Conservation (phyloP, 2,797 vertebrate species). For the Furcifer pardalis region DNA sequence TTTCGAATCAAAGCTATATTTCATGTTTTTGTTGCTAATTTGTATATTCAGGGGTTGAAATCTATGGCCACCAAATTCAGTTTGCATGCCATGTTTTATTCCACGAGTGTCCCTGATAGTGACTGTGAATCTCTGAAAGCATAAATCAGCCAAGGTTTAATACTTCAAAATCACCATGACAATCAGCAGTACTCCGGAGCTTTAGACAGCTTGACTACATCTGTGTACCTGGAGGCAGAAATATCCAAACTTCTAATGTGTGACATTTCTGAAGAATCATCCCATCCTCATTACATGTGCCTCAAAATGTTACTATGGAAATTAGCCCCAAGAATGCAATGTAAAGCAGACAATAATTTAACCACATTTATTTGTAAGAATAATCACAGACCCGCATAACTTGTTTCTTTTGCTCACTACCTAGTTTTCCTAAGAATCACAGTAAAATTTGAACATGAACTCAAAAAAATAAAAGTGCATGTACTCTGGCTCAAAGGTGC, state of each 20-base stretch:
- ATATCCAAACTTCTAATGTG: background rate
- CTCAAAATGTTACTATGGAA: background rate
- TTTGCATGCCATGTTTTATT: background rate
- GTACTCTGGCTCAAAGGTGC: background rate
- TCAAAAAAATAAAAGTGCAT: background rate
- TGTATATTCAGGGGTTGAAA: background rate
- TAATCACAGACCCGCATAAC: background rate
- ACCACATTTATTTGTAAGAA: background rate
- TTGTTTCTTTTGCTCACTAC: background rate
- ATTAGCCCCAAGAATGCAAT: background rate
- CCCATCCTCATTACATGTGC: background rate
- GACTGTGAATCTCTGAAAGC: background rate
- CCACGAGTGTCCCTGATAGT: background rate
- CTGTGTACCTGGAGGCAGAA: background rate
- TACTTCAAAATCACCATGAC: slow-evolving; percentile 5
- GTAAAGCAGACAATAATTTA: background rate
- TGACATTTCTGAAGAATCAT: background rate
- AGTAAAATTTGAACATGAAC: background rate
- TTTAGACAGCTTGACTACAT: background rate
- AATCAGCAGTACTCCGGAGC: background rate
- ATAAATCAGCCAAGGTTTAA: background rate
- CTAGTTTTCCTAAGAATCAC: background rate
- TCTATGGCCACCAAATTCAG: background rate
- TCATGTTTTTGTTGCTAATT: background rate
- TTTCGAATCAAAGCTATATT: background rate